Percentiles rank a stretch among this genome's conserved stretches.
These are phyloP conservation scores for Meriones psammophilus DNA, from an alignment of 2,797 vertebrate genomes.

Conservation along the genomic window DNA sequence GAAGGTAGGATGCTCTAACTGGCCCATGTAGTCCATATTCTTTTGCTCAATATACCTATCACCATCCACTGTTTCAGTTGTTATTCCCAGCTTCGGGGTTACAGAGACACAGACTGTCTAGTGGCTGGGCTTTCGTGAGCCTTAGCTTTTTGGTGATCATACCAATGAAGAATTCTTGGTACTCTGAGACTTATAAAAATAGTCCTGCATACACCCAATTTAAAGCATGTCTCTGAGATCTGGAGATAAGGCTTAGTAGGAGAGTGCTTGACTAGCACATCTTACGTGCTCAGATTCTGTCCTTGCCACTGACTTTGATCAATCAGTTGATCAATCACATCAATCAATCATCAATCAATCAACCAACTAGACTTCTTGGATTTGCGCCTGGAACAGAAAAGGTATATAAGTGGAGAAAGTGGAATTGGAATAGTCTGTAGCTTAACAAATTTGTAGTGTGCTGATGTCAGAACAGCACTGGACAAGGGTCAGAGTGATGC, in stretches of 20 bases:
- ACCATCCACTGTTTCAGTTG: neutral
- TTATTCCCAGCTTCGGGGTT: neutral
- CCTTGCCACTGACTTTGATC: neutral
- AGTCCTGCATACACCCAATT: neutral
- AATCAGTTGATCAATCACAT: too few species aligned
- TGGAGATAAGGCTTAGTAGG: neutral
- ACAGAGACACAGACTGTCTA: neutral
- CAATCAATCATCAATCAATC: neutral
- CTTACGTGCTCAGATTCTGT: too few species aligned
- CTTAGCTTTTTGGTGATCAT: neutral
- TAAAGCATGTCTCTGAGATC: neutral
- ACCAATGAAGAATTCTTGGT: neutral
- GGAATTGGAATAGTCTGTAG: neutral
- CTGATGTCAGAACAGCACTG: neutral
- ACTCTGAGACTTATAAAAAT: neutral
- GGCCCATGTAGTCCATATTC: too few species aligned
- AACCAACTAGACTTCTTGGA: neutral
- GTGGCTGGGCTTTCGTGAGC: neutral
- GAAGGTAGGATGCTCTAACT: neutral
- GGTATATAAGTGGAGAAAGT: neutral
- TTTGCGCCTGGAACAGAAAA: constrained; percentile 7
- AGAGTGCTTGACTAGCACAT: neutral
- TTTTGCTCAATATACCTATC: neutral
- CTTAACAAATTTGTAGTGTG: neutral
- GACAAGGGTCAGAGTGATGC: neutral